Base-by-base conservation (phyloP, 2,888 invertebrate genomes). In the Dromius quadrimaculatus region DNA sequence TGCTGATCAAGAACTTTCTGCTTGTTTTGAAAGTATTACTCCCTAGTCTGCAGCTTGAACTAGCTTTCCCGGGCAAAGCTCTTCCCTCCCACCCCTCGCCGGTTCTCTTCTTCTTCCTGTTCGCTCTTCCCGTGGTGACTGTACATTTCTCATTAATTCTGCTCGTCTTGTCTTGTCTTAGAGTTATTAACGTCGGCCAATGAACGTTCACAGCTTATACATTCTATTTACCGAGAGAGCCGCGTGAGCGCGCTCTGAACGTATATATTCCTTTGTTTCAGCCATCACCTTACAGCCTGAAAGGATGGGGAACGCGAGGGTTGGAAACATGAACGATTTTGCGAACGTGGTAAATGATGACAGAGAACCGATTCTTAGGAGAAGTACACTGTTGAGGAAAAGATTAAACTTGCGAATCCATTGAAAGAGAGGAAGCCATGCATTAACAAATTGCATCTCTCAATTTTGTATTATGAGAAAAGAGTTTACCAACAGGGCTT, bases 121-220 rank as follows among this genome's bases (percentile, higher is more conserved):
- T n/a, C 36, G 23, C 23, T 22, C 23, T 23, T 23, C 20, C 2
- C 54, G 17, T 20, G 19, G 34, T 38, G 63, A 65, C 69, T 69
- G 69, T 69, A 69, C 70, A 50, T 62, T 70, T 70, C 70, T 70
- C 70, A 70, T 70, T 70, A 70, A 70, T 70, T 70, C 70, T 22
- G 36, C 32, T 62, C 70, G 70, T 70, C 70, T 69, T 69, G 45
- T 62, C 62, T 45, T 70, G 70, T 70, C 70, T 70, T 70, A 62
- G 47, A 47, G 61, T 70, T 70, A 70, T 70, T 70, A 70, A 70
- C 70, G 62, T 47, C 23, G 50, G 62, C 70, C 70, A 70, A 70
- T 70, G 70, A 70, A 47, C 28, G 50, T n/a, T 54, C 64, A 17
- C 36, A 34, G 64, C 69, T 69, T 69, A 69, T 69, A 69, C 69